Percentiles rank a stretch among this genome's conserved stretches.
phyloP scores from a whole-genome alignment of 2,888 invertebrate species.

The Arctia plantaginis region DNA sequence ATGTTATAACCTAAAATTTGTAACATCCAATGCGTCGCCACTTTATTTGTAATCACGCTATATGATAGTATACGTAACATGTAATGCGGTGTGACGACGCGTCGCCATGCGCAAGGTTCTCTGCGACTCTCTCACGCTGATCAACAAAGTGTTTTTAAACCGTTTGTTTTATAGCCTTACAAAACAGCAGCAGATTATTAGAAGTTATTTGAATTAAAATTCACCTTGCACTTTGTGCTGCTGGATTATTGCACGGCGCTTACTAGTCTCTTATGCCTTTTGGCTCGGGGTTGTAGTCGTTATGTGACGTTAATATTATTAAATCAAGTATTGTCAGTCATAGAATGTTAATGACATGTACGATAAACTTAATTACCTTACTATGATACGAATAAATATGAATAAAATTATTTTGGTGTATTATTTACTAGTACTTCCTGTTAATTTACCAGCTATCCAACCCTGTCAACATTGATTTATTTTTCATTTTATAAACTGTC shows the following conservation, averaged over 20 bases:
- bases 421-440: conserved; percentile 36
- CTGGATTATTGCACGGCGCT: conserved; percentile 55
- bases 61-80: no score
- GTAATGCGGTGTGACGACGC: no score
- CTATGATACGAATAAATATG: conserved; percentile 72
- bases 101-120: no score
- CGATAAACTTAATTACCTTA: conserved; percentile 69
- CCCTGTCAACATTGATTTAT: background rate
- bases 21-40: no score
- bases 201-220: background rate
- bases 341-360: conserved; percentile 72
- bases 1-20: background rate
- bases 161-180: background rate
- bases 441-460: background rate
- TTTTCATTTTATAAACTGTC: background rate
- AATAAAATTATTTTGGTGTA: conserved; percentile 51
- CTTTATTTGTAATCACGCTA: no score
- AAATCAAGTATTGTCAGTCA: conserved; percentile 68
- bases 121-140: no score
- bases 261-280: conserved; percentile 65
- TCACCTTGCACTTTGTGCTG: conserved; percentile 35
- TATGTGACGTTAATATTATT: conserved; percentile 59
- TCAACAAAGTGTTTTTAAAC: background rate
- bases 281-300: conserved; percentile 58
- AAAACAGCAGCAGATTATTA: background rate